Base-by-base conservation (phyloP, 2,113 vertebrate species). In the Eretmochelys imbricata region DNA sequence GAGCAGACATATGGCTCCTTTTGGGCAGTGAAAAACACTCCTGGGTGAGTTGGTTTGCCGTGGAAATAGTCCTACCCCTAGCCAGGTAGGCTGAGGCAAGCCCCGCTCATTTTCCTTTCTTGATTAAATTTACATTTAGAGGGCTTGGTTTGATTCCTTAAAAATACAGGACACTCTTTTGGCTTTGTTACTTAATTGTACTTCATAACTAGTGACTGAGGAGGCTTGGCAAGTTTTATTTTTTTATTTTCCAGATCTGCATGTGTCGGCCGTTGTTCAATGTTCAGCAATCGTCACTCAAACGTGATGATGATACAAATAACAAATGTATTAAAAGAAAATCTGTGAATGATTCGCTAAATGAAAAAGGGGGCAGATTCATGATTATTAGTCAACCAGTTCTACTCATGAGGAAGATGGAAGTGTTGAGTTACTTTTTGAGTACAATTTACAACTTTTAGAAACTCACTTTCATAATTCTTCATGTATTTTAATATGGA, bases 1-100 rank as follows among this genome's bases (percentile, higher is more conserved):
- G n/a, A 72, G 29, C 82, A 78, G 5, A 9, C 1, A 4, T 25
- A 29, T 4, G 1, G 0, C 3, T 65, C 1, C 8, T 27, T 16
- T 8, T 0, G 0, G 75, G 2, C 25, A 48, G 86, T 10, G 89
- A 12, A 35, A 3, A 6, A 69, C 10, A 3, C 5, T 78, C 9
- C 13, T 91, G 38, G 2, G 4, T 10, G 13, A 4, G 19, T 42
- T 62, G 78, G 3, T 8, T 19, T 54, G 35, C 5, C 72, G 90
- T 94, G 31, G 5, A 81, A 10, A 6, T 72, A 82, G 14, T 2
- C 2, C 1, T 29, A 1, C 10, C 54, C 3, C 2, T 16, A 3
- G 5, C 27, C 54, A 38, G 12, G 49, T 10, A 38, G 19, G n/a
- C n/a, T 38, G 19, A 22, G 19, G n/a, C 20, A 72, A 38, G 4